These are phyloP conservation scores for Diabrotica balteata DNA, from an alignment of 2,888 invertebrate species.

Conservation along the genomic window DNA sequence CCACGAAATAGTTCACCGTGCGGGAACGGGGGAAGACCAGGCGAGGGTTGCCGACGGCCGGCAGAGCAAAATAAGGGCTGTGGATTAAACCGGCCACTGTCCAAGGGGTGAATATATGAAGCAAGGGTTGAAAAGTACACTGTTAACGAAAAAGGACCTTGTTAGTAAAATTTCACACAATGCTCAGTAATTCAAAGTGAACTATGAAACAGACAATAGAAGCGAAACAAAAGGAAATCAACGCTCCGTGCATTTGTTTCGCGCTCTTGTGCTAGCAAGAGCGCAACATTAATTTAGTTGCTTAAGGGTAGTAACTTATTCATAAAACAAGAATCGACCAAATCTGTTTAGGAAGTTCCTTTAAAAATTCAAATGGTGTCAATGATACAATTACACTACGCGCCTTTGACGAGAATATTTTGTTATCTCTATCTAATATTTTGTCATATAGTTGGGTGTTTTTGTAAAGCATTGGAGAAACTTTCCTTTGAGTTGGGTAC, in stretches of 20 bases:
- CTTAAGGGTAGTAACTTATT: too few relatives aligned
- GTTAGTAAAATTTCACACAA: slow-evolving; percentile 52
- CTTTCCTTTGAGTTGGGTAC: too few relatives aligned
- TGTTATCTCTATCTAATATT: too few relatives aligned
- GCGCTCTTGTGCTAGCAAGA: slow-evolving; percentile 11
- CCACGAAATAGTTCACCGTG: slow-evolving; percentile 46
- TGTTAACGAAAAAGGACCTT: slow-evolving; percentile 52
- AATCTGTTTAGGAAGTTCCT: too few relatives aligned
- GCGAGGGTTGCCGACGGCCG: background rate
- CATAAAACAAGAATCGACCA: too few relatives aligned
- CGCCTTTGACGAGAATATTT: too few relatives aligned
- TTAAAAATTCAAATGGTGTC: too few relatives aligned
- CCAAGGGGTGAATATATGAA: slow-evolving; percentile 59
- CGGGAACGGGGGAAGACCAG: background rate
- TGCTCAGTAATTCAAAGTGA: slow-evolving; percentile 48
- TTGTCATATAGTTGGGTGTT: too few relatives aligned
- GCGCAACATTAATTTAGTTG: background rate
- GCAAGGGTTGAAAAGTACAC: slow-evolving; percentile 58
- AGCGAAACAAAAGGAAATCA: slow-evolving; percentile 43
- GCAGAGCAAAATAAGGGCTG: slow-evolving; percentile 18
- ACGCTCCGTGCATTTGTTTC: slow-evolving; percentile 34
- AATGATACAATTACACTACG: too few relatives aligned
- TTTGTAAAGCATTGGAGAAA: too few relatives aligned
- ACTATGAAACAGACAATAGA: slow-evolving; percentile 47
- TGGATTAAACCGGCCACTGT: slow-evolving; percentile 59